Evolutionary conservation across 1,140 invertebrate species (phyloP), one percentile per base, ranked within the genome.

Genomic region (Drosophila nannoptera): DNA sequence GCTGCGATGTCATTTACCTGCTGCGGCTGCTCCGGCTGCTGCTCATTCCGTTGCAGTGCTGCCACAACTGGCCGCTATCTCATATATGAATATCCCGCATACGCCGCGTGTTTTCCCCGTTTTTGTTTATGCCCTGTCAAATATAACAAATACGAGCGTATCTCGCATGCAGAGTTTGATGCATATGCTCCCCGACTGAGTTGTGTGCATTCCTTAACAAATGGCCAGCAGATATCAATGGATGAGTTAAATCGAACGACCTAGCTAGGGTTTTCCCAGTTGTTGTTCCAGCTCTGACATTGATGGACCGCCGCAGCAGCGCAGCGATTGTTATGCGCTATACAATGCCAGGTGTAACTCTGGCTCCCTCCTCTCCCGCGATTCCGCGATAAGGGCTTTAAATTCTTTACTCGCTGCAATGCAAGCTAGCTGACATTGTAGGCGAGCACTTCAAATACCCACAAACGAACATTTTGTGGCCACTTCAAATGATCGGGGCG

Each of bases 221-320:
- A 75, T 75, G 73, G 66, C 66, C 73, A 75, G 54, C 73, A 64
- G 73, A 69, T 75, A 75, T 70, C 73, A 75, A 75, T 70, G 73
- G 73, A 75, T 75, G 65, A 58, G 53, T 40, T 40, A 55, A 22
- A 31, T 6, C 22, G 29, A 64, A 36, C 46, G 36, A 43, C 67
- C 55, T 54, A 69, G 16, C 31, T 33, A 38, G 29, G 33, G n/a
- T 46, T 49, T 49, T 43, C 33, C 11, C 12, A 8, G 14, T 9
- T 61, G 33, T 12, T 61, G 16, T 40, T 61, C 2, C 14, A 33
- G 12, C 11, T 38, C 7, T 31, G 53, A 45, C 54, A 45, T 31
- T 56, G 54, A 56, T 56, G 54, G 54, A 56, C 54, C 31, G 54
- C 40, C 16, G 54, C 54, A 55, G n/a, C 53, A 14, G 11, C 31